Conservation (phyloP, 2,888 invertebrate genomes). For the Ormyrus rosae region DNA sequence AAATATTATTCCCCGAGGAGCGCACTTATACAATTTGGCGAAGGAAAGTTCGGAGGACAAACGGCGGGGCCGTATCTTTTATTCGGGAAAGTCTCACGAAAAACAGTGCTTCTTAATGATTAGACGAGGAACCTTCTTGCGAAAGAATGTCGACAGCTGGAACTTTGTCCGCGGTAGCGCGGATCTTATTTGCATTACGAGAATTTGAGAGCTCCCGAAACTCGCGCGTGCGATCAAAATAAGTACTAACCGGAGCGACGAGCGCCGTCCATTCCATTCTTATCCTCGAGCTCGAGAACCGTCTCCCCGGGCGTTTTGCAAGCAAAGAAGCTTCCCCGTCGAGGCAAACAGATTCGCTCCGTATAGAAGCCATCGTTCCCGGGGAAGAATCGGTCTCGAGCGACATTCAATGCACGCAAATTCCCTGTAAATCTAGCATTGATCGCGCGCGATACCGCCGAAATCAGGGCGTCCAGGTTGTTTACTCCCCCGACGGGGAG, state of each 20-base stretch:
- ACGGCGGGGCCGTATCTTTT: too few species aligned
- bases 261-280: slow-evolving; percentile 4
- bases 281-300: slow-evolving; percentile 20
- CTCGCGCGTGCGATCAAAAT: background rate
- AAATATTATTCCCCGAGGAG: background rate
- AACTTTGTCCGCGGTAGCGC: background rate
- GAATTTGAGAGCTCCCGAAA: background rate
- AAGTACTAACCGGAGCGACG: background rate
- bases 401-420: slow-evolving; percentile 46
- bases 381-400: background rate
- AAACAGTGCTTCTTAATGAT: background rate
- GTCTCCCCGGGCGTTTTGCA: background rate
- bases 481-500: background rate
- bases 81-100: too few species aligned
- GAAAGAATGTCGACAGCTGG: background rate
- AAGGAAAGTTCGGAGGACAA: background rate
- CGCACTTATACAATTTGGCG: background rate
- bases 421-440: slow-evolving; percentile 33
- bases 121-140: too few species aligned
- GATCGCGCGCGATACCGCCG: background rate
- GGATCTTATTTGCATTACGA: slow-evolving; percentile 33
- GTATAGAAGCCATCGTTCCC: background rate
- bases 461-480: slow-evolving; percentile 23
- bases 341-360: slow-evolving; percentile 36
- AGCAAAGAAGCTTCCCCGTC: slow-evolving; percentile 7